These are phyloP conservation scores for Xyrichtys novacula DNA, from an alignment of 2,797 vertebrate species.

Conservation along the genomic window DNA sequence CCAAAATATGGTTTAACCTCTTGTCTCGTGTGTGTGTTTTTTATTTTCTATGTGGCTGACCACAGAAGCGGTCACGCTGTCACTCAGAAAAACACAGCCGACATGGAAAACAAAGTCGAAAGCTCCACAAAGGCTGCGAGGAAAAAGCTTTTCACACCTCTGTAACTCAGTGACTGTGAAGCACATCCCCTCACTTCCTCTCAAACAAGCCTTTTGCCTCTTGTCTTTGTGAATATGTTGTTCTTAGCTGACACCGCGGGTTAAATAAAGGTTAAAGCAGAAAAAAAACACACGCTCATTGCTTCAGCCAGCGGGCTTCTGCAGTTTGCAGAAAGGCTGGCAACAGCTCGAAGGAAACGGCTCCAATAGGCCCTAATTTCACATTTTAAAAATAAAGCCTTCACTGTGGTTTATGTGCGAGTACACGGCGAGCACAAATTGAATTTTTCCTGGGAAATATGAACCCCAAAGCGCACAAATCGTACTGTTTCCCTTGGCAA, in stretches of 20 bases:
- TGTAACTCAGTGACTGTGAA: conserved; percentile 33
- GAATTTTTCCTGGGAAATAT: conserved; percentile 70
- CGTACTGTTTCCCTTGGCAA: conserved; percentile 60
- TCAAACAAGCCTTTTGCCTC: conserved; percentile 35
- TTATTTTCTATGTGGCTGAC: conserved; percentile 43
- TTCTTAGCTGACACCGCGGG: conserved; percentile 47
- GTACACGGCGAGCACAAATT: conserved; percentile 65
- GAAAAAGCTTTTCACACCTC: conserved; percentile 59
- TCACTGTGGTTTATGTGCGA: conserved; percentile 62
- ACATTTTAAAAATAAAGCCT: conserved; percentile 60
- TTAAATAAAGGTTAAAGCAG: conserved; percentile 59
- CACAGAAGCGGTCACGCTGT: conserved; percentile 33
- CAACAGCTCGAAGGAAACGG: conserved; percentile 15
- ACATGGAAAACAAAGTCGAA: conserved; percentile 41
- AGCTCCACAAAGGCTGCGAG: conserved; percentile 43
- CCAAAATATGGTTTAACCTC: conserved; percentile 52
- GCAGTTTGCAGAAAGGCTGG: conserved; percentile 28
- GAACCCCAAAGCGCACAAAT: conserved; percentile 44
- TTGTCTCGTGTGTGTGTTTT: conserved; percentile 12
- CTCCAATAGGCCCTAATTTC: conserved; percentile 49
- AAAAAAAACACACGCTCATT: conserved; percentile 43
- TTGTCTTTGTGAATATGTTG: conserved; percentile 41
- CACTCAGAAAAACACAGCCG: conserved; percentile 36
- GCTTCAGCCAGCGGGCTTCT: conserved; percentile 25
- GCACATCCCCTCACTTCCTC: conserved; percentile 56